Base-by-base conservation (phyloP, 2,888 invertebrate species). In the Sarcophaga subvicina region DNA sequence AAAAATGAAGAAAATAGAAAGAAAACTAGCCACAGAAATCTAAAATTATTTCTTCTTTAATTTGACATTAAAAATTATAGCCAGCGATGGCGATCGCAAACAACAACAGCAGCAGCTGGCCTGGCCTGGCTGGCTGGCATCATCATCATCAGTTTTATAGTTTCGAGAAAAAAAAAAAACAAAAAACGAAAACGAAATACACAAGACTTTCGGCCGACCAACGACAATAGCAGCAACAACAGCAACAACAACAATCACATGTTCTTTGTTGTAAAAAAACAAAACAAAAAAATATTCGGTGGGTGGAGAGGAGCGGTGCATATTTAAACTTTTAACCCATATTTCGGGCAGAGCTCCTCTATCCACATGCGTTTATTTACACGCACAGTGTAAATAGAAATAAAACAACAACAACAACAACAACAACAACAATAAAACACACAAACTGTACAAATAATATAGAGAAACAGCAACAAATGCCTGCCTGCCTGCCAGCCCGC, bases 321-420 rank as follows among this genome's bases (percentile, higher is more conserved):
- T 87, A 84, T 87, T 84, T 91, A 91, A 91, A 91, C 91, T 91
- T 91, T 91, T 91, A 91, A 91, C 91, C 91, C 88, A 91, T 91
- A 91, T 91, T 87, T 83, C 87, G 85, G 80, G 85, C 87, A 87
- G 87, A 81, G 79, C 71, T 79, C 81, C 27, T 37, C 17, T 60
- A 49, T 54, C 77, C 87, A 83, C 89, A 89, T 91, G 88, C 90
- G 90, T 90, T 91, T 91, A 91, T 91, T 91, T 91, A 91, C 90
- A 90, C 81, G 64, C 71, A 80, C 20, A 66, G 8, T 10, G 37
- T 37, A 85, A 70, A 77, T 62, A 83, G 62, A 79, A 76, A 62
- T 54, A 67, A 71, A 66, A 67, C 17, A 66, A 62, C 64, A 20
- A 47, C 10, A 45, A 45, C 47, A 45, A 22, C 62, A 64, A n/a